Conservation (phyloP, 2,113 vertebrate genomes). For the Labeo catla region DNA sequence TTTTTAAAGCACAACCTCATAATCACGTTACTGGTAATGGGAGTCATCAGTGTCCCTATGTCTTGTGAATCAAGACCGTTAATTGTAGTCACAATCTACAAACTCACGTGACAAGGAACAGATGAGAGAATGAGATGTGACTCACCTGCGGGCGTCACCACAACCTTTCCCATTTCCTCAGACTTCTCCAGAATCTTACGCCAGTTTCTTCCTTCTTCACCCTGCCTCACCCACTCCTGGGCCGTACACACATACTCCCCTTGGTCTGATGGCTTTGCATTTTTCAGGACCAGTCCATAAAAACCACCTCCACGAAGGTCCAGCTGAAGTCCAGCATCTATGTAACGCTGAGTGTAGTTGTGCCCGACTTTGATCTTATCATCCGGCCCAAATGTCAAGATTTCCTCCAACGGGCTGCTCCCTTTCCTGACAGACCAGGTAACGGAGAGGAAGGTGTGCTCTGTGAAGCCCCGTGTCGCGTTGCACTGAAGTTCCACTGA, state of each 20-base stretch:
- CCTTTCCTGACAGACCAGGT: conserved; percentile 75
- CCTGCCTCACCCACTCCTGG: conserved; percentile 80
- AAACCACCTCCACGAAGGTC: conserved; percentile 71
- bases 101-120: background rate
- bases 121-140: conserved; percentile 17
- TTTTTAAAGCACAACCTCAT: background rate
- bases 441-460: conserved; percentile 80
- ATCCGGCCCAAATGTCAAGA: conserved; percentile 78
- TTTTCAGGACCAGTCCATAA: conserved; percentile 72
- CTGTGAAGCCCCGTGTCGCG: conserved; percentile 54
- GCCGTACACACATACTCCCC: conserved; percentile 80
- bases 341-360: conserved; percentile 75
- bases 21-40: background rate
- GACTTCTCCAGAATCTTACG: conserved; percentile 82
- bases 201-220: conserved; percentile 73
- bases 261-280: conserved; percentile 66
- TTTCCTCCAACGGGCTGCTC: conserved; percentile 37
- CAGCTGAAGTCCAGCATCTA: conserved; percentile 73
- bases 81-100: background rate
- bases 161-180: conserved; percentile 72
- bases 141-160: conserved; percentile 78
- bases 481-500: conserved; percentile 78
- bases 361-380: conserved; percentile 71
- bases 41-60: background rate
- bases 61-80: background rate